Evolutionary conservation across 35 echinoderm and acorn worm genomes (phyloP), one percentile per base, ranked within the genome.

Genomic region (Ptychodera flava): DNA sequence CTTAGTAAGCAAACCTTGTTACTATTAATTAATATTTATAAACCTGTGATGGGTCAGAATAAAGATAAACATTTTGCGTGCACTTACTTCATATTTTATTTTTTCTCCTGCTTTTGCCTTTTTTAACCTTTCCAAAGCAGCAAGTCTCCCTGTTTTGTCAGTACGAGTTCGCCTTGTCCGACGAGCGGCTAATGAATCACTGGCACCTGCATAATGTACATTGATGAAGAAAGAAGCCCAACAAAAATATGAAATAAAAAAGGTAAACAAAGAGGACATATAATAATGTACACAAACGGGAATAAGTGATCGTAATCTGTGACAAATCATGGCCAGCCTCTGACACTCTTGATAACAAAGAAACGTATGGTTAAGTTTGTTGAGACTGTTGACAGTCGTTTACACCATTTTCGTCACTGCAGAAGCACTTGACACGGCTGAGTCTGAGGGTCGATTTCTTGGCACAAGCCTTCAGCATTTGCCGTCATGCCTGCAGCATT

Each of bases 81-180:
- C 31, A 80, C 35, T 28, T 88, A 94, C 92, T 75, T 94, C 79
- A 85, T 92, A 90, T 45, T 75, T 35, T 77, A 86, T 94, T 36
- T 90, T 92, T 28, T 89, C 92, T 31, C 88, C 78, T 88, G 88
- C 83, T 76, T 97, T 97, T 16, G 90, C 82, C 37, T 94, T 85
- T 35, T 92, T 97, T 27, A 97, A 85, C 85, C 85, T 81, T 78
- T 97, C 95, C 32, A 97, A 87, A 1, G 95, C 95, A 33, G 92
- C 88, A 76, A 94, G 38, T 80, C 95, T 87, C 29, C 92, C 89
- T 14, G 85, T 87, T 86, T 97, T 97, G 37, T 94, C 93, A 33
- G 78, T 91, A 33, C 90, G 79, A 0, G 85, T 85, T 38, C 95
- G 79, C 64, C 83, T 91, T 33, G 89, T 83, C 28, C 95, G 86